Evolutionary conservation across 2,113 vertebrate species (phyloP).

Genomic region (Camarhynchus parvulus): DNA sequence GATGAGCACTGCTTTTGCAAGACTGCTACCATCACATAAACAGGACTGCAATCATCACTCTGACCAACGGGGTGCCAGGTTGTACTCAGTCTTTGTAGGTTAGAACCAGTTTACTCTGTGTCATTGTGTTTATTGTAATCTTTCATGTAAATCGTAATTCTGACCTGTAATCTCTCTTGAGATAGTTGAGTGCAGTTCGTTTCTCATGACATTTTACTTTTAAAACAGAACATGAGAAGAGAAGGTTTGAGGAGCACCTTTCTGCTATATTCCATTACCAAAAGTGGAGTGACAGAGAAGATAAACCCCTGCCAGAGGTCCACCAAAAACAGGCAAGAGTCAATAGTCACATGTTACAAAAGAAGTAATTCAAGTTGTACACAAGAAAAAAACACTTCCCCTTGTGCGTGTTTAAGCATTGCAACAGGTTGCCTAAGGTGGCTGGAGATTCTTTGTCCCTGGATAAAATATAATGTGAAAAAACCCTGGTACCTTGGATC

Average conservation of each 20-base stretch:
- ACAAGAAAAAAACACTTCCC: neutral
- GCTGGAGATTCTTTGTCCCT: neutral
- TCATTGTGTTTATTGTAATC: neutral
- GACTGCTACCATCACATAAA: neutral
- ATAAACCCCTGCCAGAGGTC: neutral
- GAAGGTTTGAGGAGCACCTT: neutral
- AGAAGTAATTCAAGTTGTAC: neutral
- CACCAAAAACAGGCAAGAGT: neutral
- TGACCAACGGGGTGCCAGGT: neutral
- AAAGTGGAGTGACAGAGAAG: neutral
- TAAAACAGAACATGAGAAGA: neutral
- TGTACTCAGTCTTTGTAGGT: neutral
- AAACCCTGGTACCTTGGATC: neutral
- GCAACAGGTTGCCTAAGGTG: neutral
- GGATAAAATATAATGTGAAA: neutral
- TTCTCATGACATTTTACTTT: rapidly evolving
- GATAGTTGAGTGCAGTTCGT: neutral
- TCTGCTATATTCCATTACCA: neutral
- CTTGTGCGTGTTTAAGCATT: neutral
- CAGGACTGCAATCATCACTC: neutral
- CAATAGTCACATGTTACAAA: neutral
- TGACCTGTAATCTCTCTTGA: neutral
- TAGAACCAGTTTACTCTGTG: neutral
- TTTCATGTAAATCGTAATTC: neutral
- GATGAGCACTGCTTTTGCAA: neutral